Percentiles rank a stretch among this genome's conserved stretches.
Evolutionary conservation across 2,797 vertebrate species (phyloP).

Genomic region (Lepus townsendii): DNA sequence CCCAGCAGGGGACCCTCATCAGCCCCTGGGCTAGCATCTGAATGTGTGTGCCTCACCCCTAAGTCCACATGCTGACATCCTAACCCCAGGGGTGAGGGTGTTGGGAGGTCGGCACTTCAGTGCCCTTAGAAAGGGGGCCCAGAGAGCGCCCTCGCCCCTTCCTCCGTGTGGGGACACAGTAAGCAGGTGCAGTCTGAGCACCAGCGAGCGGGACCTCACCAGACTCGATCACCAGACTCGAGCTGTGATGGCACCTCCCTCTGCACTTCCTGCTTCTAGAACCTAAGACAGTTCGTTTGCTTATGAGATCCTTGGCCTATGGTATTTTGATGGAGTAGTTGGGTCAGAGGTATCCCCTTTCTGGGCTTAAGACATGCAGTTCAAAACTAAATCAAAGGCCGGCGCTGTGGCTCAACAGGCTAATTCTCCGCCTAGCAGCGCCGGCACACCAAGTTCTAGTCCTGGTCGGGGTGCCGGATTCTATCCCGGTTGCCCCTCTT

Average conservation of each 20-base stretch:
- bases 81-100: background rate
- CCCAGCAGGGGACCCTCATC: background rate
- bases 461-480: too few species aligned
- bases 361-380: background rate
- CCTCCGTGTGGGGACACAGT: background rate
- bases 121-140: too few species aligned
- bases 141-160: background rate
- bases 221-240: too few species aligned
- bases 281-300: background rate
- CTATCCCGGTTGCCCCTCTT: too few species aligned
- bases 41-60: background rate
- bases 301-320: background rate
- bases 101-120: too few species aligned
- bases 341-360: background rate
- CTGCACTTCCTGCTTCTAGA: background rate
- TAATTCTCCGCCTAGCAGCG: too few species aligned
- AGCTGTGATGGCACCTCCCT: background rate
- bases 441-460: too few species aligned
- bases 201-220: background rate
- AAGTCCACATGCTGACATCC: background rate
- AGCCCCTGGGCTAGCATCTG: background rate
- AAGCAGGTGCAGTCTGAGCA: background rate
- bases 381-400: background rate
- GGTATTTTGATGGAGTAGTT: background rate
- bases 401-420: too few species aligned